phyloP scores from a whole-genome alignment of 1,140 invertebrate species.

The Drosophila ercepeae region DNA sequence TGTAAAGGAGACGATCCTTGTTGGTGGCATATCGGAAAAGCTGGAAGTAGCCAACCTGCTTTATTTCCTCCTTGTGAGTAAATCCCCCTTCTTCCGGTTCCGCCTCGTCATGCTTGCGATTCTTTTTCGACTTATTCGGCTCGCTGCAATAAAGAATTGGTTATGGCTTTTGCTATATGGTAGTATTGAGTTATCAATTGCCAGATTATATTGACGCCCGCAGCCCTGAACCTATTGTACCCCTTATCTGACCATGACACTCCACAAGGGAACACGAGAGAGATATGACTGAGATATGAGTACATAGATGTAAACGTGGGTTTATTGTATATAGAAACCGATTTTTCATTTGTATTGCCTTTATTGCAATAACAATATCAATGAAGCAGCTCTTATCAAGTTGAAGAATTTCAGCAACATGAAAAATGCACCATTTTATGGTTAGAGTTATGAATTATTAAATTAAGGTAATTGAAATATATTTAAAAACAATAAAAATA shows the following conservation, averaged over 20 bases:
- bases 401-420: neutral
- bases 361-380: neutral
- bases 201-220: constrained; percentile 18
- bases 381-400: neutral
- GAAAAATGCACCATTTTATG: no score
- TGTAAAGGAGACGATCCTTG: constrained; percentile 86
- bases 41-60: constrained; percentile 57
- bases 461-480: no score
- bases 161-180: neutral
- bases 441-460: no score
- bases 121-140: constrained; percentile 63
- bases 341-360: no score
- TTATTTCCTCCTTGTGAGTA: constrained; percentile 58
- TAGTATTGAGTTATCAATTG: constrained; percentile 17
- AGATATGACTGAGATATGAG: neutral
- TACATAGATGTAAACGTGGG: neutral
- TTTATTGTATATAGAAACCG: neutral
- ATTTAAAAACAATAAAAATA: no score
- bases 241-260: constrained; percentile 29
- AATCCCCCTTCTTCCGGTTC: constrained; percentile 24
- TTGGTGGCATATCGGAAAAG: constrained; percentile 73
- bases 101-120: constrained; percentile 51
- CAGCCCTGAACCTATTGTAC: constrained; percentile 15
- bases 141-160: constrained; percentile 49
- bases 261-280: constrained; percentile 1